Evolutionary conservation across 2,888 invertebrate species (phyloP).

Genomic region (Fragum whitleyi): DNA sequence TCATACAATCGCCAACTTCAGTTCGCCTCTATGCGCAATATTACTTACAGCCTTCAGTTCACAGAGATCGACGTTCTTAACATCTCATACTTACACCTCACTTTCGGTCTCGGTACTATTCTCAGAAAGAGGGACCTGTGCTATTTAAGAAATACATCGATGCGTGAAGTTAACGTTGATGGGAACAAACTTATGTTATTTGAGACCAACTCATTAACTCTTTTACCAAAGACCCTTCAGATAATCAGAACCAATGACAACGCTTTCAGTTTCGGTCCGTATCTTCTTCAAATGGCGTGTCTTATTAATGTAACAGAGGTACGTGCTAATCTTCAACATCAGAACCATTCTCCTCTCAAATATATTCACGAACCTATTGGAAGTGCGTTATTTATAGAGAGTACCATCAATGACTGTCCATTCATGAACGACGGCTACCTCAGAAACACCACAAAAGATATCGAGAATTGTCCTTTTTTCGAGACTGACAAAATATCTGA

Average conservation of each 20-base stretch:
- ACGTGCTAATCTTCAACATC: background rate
- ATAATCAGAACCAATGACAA: constrained; percentile 31
- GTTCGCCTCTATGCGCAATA: constrained; percentile 25
- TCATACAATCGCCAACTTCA: constrained; percentile 38
- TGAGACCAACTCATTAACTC: constrained; percentile 25
- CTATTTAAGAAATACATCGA: constrained; percentile 34
- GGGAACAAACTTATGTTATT: constrained; percentile 34
- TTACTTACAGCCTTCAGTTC: constrained; percentile 43
- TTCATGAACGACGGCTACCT: background rate
- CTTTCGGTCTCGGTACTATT: constrained; percentile 26
- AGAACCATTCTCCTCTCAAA: background rate
- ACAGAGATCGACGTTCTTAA: constrained; percentile 32
- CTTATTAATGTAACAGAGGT: constrained; percentile 10
- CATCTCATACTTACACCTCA: constrained; percentile 27
- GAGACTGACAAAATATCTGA: background rate
- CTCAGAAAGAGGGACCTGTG: constrained; percentile 16
- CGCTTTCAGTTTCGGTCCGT: constrained; percentile 28
- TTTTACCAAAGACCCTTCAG: constrained; percentile 30
- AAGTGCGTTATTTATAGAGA: background rate
- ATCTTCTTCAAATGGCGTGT: constrained; percentile 31
- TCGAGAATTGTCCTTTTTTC: constrained; percentile 9
- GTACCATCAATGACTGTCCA: constrained; percentile 16
- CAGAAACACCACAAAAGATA: background rate
- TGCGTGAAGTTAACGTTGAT: constrained; percentile 32
- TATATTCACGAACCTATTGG: constrained; percentile 5